These are phyloP conservation scores for Eulemur rubriventer DNA, from an alignment of 2,797 vertebrate species.

Conservation along the genomic window DNA sequence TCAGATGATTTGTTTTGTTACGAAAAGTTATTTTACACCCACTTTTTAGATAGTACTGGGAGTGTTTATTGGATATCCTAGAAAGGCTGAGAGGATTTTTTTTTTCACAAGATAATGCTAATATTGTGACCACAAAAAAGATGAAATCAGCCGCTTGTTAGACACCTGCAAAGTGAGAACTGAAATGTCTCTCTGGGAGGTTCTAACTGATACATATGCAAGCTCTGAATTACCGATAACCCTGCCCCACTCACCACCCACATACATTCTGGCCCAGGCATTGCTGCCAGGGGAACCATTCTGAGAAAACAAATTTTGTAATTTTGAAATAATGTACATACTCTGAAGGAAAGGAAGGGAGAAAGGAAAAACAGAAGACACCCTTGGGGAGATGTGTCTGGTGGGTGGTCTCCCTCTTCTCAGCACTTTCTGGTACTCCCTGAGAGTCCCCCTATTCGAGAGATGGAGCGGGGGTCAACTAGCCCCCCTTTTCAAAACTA, in stretches of 20 bases:
- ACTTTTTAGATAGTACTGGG: slow-evolving; percentile 47
- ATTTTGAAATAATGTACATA: neutral
- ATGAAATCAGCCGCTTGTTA: slow-evolving; percentile 35
- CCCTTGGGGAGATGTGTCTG: neutral
- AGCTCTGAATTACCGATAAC: neutral
- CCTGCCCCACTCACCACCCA: neutral
- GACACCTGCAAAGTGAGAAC: slow-evolving; percentile 20
- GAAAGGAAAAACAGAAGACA: neutral
- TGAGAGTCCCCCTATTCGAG: neutral
- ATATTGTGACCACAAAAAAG: slow-evolving; percentile 49
- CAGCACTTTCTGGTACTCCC: neutral
- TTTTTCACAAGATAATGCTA: neutral
- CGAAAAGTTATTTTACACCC: slow-evolving; percentile 69
- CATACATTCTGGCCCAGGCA: neutral
- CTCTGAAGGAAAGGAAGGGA: neutral
- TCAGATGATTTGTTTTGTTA: slow-evolving; percentile 72
- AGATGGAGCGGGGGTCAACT: neutral
- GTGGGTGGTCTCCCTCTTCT: neutral
- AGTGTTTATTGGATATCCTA: slow-evolving; percentile 55
- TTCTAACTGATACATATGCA: neutral
- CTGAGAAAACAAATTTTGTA: neutral
- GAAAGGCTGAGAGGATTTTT: slow-evolving; percentile 33
- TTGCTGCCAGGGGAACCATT: neutral
- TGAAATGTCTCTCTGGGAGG: neutral
- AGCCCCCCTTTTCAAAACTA: neutral